Evolutionary conservation across 1,140 invertebrate genomes (phyloP).

Genomic region (Drosophila leontia): DNA sequence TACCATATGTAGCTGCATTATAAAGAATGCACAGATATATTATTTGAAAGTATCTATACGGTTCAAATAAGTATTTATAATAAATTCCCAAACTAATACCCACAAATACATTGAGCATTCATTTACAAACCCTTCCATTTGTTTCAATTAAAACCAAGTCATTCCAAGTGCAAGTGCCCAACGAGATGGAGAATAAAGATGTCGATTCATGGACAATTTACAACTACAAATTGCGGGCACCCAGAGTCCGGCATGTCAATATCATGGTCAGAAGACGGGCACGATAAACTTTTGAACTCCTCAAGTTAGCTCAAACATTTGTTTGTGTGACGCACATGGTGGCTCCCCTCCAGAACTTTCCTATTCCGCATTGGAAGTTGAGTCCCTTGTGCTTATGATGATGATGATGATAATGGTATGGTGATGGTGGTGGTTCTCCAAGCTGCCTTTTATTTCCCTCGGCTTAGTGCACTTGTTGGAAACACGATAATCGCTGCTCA

Average conservation of each 20-base stretch:
- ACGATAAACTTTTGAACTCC: conserved; percentile 80
- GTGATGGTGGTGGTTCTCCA: conserved; percentile 15
- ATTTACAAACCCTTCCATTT: not conserved
- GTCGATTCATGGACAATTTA: conserved; percentile 60
- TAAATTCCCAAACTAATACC: not conserved
- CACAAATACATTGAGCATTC: not conserved
- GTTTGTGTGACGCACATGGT: conserved; percentile 39
- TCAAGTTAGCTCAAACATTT: conserved; percentile 52
- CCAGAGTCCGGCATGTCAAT: conserved; percentile 67
- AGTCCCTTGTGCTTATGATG: conserved; percentile 27
- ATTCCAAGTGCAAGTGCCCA: conserved; percentile 32
- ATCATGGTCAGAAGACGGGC: conserved; percentile 67
- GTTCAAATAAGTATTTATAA: no score
- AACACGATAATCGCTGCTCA: conserved; percentile 56
- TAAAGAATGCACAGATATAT: not conserved
- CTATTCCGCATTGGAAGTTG: conserved; percentile 10
- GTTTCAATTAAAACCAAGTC: conserved; percentile 30
- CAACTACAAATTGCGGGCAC: conserved; percentile 63
- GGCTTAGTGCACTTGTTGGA: conserved; percentile 47
- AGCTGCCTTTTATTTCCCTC: conserved; percentile 4
- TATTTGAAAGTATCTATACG: not conserved
- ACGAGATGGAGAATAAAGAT: conserved; percentile 11
- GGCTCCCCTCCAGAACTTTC: conserved; percentile 1
- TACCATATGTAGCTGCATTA: no score
- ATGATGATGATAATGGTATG: conserved; percentile 11